Base-by-base conservation (phyloP, 2,888 invertebrate genomes). In the Cephus sareptanus region DNA sequence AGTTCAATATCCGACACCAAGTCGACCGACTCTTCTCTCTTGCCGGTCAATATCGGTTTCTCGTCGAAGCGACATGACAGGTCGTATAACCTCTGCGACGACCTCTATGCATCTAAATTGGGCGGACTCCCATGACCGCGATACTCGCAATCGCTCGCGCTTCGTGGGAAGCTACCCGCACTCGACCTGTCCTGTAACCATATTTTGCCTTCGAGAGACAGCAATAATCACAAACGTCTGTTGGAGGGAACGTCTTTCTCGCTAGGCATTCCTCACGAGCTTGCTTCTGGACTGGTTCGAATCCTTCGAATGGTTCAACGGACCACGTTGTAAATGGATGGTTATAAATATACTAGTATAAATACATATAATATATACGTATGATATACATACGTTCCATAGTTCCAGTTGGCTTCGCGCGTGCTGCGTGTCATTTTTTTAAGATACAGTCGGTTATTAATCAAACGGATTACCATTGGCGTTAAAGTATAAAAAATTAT, bases 61-160 rank as follows among this genome's bases (percentile, higher is more conserved):
- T 35, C 74, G 34, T 74, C 37, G 23, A 81, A 77, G 82, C 81
- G 82, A 84, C 84, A 84, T 85, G 84, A 84, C 84, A 84, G 84
- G 84, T 83, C 83, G 83, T 81, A 79, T 84, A 82, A 84, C 84
- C 84, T 82, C 77, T 81, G 81, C 77, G 81, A 56, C 81, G 82
- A 83, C 84, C 84, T 84, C 83, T 83, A 84, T 84, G 84, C 83
- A 85, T 85, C 83, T 81, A 85, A 85, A 85, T 85, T 85, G 82
- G 83, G 83, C 81, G 84, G 82, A 81, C 83, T 74, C 73, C 71
- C 71, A 71, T 71, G 77, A n/a, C 30, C 56, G 70, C 31, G n/a
- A 81, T 77, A 34, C 78, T 37, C 71, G 75, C 80, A 79, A 82
- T 84, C 84, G 79, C 80, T 82, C 84, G 75, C 81, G 78, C 82